Evolutionary conservation across 2,113 vertebrate genomes (phyloP).

Genomic region (Pitta sordida): DNA sequence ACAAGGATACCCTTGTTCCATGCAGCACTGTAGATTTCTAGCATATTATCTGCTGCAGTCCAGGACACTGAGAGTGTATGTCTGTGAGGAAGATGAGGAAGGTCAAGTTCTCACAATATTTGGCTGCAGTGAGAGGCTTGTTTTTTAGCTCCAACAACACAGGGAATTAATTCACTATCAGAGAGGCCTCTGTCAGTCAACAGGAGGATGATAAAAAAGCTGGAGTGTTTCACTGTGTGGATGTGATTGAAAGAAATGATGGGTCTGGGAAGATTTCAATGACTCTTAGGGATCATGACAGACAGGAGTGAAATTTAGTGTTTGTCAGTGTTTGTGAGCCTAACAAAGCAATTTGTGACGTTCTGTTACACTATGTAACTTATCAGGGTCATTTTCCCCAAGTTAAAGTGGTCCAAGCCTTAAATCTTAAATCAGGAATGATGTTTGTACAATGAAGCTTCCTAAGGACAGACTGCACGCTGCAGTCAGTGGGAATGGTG

Average conservation of each 20-base stretch:
- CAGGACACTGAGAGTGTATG: not conserved
- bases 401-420: not conserved
- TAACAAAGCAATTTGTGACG: not conserved
- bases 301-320: not conserved
- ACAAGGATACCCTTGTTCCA: rapidly evolving
- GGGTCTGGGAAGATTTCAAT: not conserved
- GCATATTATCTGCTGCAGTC: not conserved
- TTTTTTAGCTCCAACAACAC: not conserved
- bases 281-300: not conserved
- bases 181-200: not conserved
- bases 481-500: rapidly evolving
- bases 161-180: not conserved
- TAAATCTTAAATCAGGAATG: not conserved
- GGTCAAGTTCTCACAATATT: not conserved
- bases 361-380: not conserved
- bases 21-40: not conserved
- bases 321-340: not conserved
- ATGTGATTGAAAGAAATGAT: not conserved
- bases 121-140: not conserved
- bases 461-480: not conserved
- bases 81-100: not conserved
- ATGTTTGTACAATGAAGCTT: not conserved
- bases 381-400: not conserved
- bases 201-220: not conserved
- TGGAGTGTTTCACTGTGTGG: not conserved